Evolutionary conservation across 2,888 invertebrate species (phyloP).

Genomic region (Pantelozetes paolii): DNA sequence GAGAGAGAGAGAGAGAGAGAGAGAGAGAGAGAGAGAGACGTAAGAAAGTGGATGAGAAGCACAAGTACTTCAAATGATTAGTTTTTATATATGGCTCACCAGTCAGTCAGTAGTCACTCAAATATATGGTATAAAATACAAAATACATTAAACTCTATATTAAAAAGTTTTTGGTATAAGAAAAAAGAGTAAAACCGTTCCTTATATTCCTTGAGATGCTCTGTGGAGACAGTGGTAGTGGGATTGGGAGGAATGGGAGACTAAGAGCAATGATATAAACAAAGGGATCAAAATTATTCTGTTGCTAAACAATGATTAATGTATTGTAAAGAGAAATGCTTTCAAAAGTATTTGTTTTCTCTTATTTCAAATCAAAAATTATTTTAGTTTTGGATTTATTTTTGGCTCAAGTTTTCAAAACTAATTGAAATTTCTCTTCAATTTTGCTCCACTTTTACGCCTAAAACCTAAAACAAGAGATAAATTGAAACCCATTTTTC

Average conservation of each 20-base stretch:
- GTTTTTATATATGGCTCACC: conserved; percentile 15
- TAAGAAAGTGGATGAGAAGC: no score
- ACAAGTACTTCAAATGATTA: conserved; percentile 13
- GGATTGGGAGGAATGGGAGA: background rate
- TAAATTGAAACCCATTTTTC: no score
- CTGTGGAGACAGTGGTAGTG: background rate
- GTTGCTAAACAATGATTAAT: background rate
- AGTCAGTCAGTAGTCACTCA: no score
- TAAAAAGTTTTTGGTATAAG: conserved; percentile 9
- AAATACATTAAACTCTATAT: background rate
- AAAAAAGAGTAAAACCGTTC: background rate
- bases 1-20: no score
- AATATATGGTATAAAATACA: background rate
- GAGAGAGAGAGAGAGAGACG: no score
- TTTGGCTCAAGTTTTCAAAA: no score
- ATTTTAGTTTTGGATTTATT: no score
- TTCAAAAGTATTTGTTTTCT: conserved; percentile 9
- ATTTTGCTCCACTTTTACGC: no score
- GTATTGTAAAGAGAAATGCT: background rate
- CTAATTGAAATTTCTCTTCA: no score
- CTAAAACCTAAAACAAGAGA: no score
- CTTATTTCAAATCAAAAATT: background rate
- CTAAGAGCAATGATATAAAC: background rate
- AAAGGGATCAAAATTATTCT: conserved; percentile 1
- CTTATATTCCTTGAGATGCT: background rate